Base-by-base conservation (phyloP, 2,797 vertebrate species). In the Poeciliopsis presidionis region DNA sequence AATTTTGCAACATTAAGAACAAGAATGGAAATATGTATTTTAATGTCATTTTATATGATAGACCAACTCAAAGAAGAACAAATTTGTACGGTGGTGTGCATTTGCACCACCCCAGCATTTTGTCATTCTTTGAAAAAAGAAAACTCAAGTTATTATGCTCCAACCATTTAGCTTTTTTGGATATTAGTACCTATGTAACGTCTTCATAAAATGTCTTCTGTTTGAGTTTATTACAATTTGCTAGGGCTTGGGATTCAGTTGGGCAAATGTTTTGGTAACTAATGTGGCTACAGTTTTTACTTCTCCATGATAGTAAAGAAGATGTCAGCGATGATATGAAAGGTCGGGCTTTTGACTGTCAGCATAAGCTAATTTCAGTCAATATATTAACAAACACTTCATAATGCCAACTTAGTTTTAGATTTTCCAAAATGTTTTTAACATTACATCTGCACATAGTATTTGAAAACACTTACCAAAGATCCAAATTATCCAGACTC, bases 401-500 rank as follows among this genome's bases (percentile, higher is more conserved):
- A 18, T 65, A 36, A 39, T 65, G 33, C 6, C 6, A 65, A 65
- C 30, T 36, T 25, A 63, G 33, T 36, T 33, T 12, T 13, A 63
- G 25, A 53, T 51, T 73, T 51, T 9, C 1, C 46, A 36, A 36
- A 3, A n/a, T 28, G 41, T 36, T 2, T 73, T 22, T 36, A 30
- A 72, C 9, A 2, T 14, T 43, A 57, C 73, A 55, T 22, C 11
- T 36, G 8, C n/a, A 12, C 61, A 65, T 65, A 39, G 0, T 41
- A 3, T 20, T 30, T 43, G 7, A 51, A 73, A 59, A 78, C 28
- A 86, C 91, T 87, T 73, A 96, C 95, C 94, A 93, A 72, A 97
- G 93, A 76, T 96, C 86, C 82, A 97, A 74, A 3, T 49, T 76
- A 43, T 96, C 84, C 41, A 97, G 90, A 28, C 7, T 36, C 22